A percentile compares a stretch with the other conserved stretches of the same genome.
Conservation (phyloP, 2,113 vertebrate genomes). For the Hemibagrus wyckioides region DNA sequence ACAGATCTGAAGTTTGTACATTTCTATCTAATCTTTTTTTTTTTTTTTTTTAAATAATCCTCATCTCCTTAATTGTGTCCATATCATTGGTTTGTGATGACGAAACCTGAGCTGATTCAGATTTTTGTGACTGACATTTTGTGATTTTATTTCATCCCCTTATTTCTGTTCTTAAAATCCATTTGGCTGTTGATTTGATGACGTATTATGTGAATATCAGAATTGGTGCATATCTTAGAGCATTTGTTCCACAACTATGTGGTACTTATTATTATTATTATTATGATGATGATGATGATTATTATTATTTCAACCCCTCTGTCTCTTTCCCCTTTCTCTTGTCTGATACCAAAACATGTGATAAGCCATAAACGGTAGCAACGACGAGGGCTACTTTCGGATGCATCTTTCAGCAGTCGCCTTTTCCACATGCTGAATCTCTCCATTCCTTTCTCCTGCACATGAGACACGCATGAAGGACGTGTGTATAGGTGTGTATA, state of each 20-base stretch:
- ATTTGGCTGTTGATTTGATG: slow-evolving; percentile 49
- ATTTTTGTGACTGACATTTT: slow-evolving; percentile 60
- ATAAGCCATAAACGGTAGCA: slow-evolving; percentile 76
- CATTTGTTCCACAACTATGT: slow-evolving; percentile 56
- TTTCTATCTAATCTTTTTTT: slow-evolving; percentile 69
- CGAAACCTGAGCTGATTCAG: slow-evolving; percentile 59
- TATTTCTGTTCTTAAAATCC: slow-evolving; percentile 58
- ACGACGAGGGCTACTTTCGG: slow-evolving; percentile 61
- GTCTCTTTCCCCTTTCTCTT: slow-evolving; percentile 53
- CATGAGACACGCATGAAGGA: slow-evolving; percentile 57
- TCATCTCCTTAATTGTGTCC: slow-evolving; percentile 64
- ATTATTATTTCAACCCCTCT: slow-evolving; percentile 33
- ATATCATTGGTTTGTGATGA: slow-evolving; percentile 65
- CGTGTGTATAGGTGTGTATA: slow-evolving; percentile 2
- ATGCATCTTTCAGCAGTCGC: slow-evolving; percentile 48
- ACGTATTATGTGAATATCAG: slow-evolving; percentile 64
- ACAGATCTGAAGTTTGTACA: slow-evolving; percentile 74
- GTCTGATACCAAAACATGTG: slow-evolving; percentile 74
- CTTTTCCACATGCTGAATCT: slow-evolving; percentile 59
- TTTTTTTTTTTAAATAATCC: slow-evolving; percentile 51
- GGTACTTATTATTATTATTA: slow-evolving; percentile 8
- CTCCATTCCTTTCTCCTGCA: slow-evolving; percentile 63
- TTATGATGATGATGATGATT: slow-evolving; percentile 30
- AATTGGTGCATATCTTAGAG: slow-evolving; percentile 59
- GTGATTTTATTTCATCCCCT: slow-evolving; percentile 59